Evolutionary conservation across 2,797 vertebrate genomes (phyloP), one percentile per base, ranked within the genome.

Genomic region (Sorex maritimensis): DNA sequence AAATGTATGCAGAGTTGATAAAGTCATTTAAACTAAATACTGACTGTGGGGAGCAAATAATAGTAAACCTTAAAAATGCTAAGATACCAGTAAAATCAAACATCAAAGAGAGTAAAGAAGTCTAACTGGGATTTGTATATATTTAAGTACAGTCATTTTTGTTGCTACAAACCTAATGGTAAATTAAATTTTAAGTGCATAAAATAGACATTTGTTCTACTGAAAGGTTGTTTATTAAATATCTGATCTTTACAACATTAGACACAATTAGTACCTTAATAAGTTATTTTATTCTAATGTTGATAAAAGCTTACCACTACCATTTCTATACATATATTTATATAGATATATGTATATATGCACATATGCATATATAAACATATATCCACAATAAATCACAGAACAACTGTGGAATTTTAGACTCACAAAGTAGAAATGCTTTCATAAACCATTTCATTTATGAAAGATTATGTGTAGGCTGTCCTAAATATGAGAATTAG

Each of bases 1-100:
- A 96, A 96, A 96, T 96, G 77, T 92, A 94, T 88, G 65, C 78
- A 92, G 58, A 93, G 55, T 86, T 93, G 77, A 95, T 93, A 94
- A 94, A 95, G 82, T 68, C 73, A 90, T 93, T 94, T 88, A 82
- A 95, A 93, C 93, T 94, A 95, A 95, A 84, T 90, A 90, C 34
- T 88, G 44, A 11, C 44, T 86, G n/a, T 55, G 13, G 30, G 67
- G 79, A 93, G 88, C 63, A 94, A 95, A 92, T 81, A 95, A 82
- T 86, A 78, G 94, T 84, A 58, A 21, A 55, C 28, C 65, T 41
- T 34, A 84, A 95, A 95, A 92, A 80, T 81, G 67, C 79, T 93
- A 94, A 94, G 74, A 68, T 91, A 46, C 72, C 78, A 92, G 46
- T 34, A 74, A 94, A 90, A 80, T 88, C 44, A 86, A 93, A 88